phyloP scores from a whole-genome alignment of 2,113 vertebrate genomes.

The Phyllopteryx taeniolatus region DNA sequence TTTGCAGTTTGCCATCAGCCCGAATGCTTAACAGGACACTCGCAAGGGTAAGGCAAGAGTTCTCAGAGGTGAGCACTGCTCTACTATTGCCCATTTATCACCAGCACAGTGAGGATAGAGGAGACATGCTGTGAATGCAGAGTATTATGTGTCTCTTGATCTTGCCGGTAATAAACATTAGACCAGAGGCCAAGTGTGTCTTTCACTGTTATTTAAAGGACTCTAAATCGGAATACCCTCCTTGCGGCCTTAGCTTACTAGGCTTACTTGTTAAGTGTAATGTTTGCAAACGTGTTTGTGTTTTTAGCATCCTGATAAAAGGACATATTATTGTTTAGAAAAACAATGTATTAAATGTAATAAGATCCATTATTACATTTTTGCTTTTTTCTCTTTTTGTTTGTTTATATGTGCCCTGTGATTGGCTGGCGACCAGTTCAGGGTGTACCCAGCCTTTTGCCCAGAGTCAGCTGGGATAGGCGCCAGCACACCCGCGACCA shows the following conservation, averaged over 20 bases:
- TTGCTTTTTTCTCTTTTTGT: background rate
- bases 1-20: conserved; percentile 54
- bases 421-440: no score
- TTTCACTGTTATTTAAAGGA: conserved; percentile 61
- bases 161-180: conserved; percentile 63
- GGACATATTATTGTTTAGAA: background rate
- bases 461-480: no score
- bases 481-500: no score
- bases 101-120: conserved; percentile 51
- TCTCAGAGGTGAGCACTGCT: conserved; percentile 64
- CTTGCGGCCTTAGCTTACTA: conserved; percentile 24
- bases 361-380: background rate
- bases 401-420: no score
- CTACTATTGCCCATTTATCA: conserved; percentile 66
- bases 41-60: conserved; percentile 62
- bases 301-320: conserved; percentile 24
- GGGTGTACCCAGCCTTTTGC: no score
- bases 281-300: conserved; percentile 39
- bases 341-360: background rate
- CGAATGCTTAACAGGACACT: conserved; percentile 65
- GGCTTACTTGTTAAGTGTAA: conserved; percentile 43
- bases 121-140: conserved; percentile 63
- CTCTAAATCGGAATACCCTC: conserved; percentile 50
- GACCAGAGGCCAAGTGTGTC: conserved; percentile 61
- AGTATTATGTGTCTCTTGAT: conserved; percentile 64